Conservation (phyloP, 2,888 invertebrate species). For the Cataglyphis rosenhaueri region DNA sequence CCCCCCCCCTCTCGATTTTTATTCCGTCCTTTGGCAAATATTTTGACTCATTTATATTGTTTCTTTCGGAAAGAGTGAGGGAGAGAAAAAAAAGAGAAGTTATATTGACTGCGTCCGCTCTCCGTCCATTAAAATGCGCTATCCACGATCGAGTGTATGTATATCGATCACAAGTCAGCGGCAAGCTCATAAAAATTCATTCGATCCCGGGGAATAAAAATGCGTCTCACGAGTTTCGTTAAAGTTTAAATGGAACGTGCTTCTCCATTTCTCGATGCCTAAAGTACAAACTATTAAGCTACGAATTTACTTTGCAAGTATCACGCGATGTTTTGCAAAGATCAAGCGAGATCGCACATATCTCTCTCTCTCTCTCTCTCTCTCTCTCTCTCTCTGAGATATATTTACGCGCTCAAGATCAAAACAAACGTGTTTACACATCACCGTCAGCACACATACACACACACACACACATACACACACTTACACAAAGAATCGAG, state of each 20-base stretch:
- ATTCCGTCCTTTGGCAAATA: not conserved
- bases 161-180: conserved; percentile 51
- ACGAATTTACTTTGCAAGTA: not conserved
- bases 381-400: not conserved
- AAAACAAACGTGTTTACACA: conserved; percentile 14
- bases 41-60: conserved; percentile 32
- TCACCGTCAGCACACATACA: no score
- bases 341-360: not conserved
- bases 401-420: not conserved
- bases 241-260: conserved; percentile 46
- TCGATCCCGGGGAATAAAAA: conserved; percentile 41
- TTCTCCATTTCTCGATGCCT: conserved; percentile 9
- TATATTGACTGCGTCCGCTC: conserved; percentile 16
- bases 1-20: not conserved
- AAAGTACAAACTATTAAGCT: conserved; percentile 19
- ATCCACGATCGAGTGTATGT: conserved; percentile 37
- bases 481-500: not conserved
- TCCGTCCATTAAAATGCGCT: conserved; percentile 43
- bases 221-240: conserved; percentile 47
- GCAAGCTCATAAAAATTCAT: conserved; percentile 50
- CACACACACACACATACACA: no score
- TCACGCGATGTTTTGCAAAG: conserved; percentile 6
- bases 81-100: not conserved
- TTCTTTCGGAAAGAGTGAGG: not conserved
- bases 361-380: no score